Evolutionary conservation across 2,113 vertebrate genomes (phyloP), one percentile per base, ranked within the genome.

Genomic region (Ictalurus punctatus): DNA sequence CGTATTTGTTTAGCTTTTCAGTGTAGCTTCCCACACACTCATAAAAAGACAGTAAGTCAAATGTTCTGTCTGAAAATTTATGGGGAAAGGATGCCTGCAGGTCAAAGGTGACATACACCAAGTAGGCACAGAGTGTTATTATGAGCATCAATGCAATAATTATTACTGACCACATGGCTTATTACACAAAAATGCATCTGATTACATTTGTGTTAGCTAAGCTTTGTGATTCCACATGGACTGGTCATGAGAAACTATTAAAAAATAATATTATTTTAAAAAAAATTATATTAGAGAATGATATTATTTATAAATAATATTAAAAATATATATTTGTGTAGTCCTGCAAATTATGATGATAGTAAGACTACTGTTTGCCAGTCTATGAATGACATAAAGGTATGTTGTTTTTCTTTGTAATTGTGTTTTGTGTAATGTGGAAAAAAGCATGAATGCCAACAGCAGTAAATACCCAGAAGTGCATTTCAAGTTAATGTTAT

Each of bases 41-140:
- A 80, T 34, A 85, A 63, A 81, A 30, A n/a, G 83, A 74, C 89
- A 91, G 88, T 63, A 56, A 83, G 89, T 83, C 27, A 54, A 84
- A 91, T 92, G 27, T 91, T 86, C 90, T 27, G 67, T 87, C 14
- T 54, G 12, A 76, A 58, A 91, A 90, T 27, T 90, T 87, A 91
- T 30, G 59, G 84, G n/a, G 44, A 21, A 54, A 89, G 86, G 90
- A 81, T 56, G 16, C 65, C 17, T 90, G 71, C 1, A 63, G 91
- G 91, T 93, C 89, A 94, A 52, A 94, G 87, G 89, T 92, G 71
- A n/a, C 52, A 59, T 48, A 58, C 65, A 87, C 83, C 88, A 80
- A 82, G 87, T 87, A 80, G 48, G 59, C 12, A 83, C 91, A 81
- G 37, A 79, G 89, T 88, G 85, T 87, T 59, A 69, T 85, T 91